Evolutionary conservation across 2,113 vertebrate species (phyloP), one percentile per base, ranked within the genome.

Genomic region (Neolamprologus sp.): DNA sequence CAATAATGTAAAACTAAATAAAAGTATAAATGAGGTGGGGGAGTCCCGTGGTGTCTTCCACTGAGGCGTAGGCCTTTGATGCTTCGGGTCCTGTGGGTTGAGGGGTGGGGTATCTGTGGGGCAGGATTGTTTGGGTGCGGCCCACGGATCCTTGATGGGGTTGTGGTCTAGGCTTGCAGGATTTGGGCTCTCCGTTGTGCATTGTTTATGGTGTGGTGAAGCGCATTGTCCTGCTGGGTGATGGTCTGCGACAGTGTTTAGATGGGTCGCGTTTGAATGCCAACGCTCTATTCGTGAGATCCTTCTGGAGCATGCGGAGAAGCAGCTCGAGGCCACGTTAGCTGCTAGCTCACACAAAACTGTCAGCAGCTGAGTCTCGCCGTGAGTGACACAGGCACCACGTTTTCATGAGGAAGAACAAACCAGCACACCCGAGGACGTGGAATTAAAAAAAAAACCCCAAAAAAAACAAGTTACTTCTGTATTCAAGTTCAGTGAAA

Each of bases 361-460:
- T 45, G 13, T 71, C 63, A 71, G 35, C 35, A 23, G 35, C 63
- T 45, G 13, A 73, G n/a, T 73, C 37, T 73, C 3, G 12, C 37
- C 1, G 3, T 45, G 37, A 71, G 65, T 71, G 37, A 73, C 12
- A 14, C 12, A 17, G 68, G 21, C 68, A 10, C 68, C 5, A 73
- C 4, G 7, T 23, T 71, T 71, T 71, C 7, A 71, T 71, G 65
- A 71, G 21, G 37, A 26, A 23, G 35, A 42, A 73, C n/a, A 42
- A 42, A 23, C 65, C 21, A 73, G 37, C 37, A 7, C 37, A 71
- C 65, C 7, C 3, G 5, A 71, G n/a, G 21, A 71, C 13, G 5
- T 45, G 37, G 13, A 7, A 71, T 9, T 37, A 3, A 0, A 68
- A 68, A 26, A 7, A 23, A 9, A 23, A 0, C 0, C 1, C 5